Conservation (phyloP, 2,113 vertebrate genomes). For the Zosterops japonicus region DNA sequence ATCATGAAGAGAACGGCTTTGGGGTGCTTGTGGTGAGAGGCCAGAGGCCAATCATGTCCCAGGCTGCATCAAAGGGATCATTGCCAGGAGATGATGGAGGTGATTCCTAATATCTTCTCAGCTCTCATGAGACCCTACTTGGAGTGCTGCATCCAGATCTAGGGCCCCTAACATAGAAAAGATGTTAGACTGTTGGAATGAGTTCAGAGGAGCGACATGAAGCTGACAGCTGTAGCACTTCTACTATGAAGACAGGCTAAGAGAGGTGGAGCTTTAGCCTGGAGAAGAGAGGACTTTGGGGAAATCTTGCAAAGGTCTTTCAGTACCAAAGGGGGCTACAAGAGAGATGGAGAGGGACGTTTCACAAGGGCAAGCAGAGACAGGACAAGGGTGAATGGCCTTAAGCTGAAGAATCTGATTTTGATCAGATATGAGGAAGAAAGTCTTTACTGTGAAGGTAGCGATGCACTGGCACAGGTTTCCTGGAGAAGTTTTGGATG, state of each 20-base stretch:
- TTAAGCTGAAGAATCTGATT: not conserved
- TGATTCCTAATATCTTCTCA: not conserved
- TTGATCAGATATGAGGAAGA: not conserved
- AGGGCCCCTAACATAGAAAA: not conserved
- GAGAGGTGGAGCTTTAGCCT: not conserved
- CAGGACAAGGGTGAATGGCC: accelerated
- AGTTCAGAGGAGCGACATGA: not conserved
- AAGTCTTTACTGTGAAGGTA: not conserved
- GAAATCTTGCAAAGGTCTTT: not conserved
- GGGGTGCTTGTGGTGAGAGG: not conserved
- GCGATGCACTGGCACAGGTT: not conserved
- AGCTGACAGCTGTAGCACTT: not conserved
- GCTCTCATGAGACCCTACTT: not conserved
- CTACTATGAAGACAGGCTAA: not conserved
- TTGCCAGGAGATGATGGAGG: accelerated
- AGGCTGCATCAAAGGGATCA: not conserved
- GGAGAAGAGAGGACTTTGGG: not conserved
- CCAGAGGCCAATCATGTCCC: not conserved
- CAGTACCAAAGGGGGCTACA: not conserved
- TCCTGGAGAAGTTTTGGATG: not conserved
- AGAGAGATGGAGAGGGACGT: not conserved
- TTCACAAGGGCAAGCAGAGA: not conserved
- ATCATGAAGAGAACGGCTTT: not conserved
- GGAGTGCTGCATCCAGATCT: not conserved
- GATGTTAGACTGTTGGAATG: not conserved